Conservation (phyloP, 2,113 vertebrate genomes). For the Xerus inauris region DNA sequence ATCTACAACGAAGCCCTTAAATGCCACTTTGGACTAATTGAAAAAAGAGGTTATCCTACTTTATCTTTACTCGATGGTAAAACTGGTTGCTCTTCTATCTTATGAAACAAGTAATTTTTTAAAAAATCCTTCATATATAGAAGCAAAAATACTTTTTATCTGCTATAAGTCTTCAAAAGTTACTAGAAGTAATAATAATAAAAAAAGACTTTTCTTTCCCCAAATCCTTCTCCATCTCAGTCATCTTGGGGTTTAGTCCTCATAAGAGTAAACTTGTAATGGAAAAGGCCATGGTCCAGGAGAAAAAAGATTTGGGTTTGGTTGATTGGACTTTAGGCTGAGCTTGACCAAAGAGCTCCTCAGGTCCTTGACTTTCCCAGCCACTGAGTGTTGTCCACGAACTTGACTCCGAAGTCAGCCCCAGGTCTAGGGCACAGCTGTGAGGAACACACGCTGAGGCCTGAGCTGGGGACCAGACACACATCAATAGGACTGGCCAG, state of each 20-base stretch:
- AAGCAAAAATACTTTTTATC: conserved; percentile 95
- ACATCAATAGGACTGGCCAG: not conserved
- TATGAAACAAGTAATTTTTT: conserved; percentile 96
- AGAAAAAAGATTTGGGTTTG: not conserved
- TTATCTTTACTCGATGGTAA: conserved; percentile 95
- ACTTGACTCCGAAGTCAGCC: not conserved
- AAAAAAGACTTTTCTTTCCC: not conserved
- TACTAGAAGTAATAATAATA: conserved; percentile 78
- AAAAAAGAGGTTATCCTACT: conserved; percentile 89
- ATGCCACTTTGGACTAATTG: conserved; percentile 93
- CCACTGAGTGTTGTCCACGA: not conserved
- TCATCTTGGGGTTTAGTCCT: not conserved
- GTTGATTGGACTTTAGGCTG: not conserved
- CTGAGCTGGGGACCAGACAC: not conserved
- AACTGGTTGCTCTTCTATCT: conserved; percentile 98
- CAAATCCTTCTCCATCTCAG: not conserved
- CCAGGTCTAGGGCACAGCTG: not conserved
- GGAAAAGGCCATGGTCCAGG: not conserved
- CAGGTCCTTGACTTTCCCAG: not conserved
- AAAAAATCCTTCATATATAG: conserved; percentile 95
- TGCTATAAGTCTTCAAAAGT: conserved; percentile 92
- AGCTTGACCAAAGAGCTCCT: not conserved
- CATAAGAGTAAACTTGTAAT: not conserved
- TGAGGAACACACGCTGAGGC: not conserved
- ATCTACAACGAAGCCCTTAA: conserved; percentile 90